phyloP scores from a whole-genome alignment of 2,113 vertebrate genomes.

The Pachyramphus minor region DNA sequence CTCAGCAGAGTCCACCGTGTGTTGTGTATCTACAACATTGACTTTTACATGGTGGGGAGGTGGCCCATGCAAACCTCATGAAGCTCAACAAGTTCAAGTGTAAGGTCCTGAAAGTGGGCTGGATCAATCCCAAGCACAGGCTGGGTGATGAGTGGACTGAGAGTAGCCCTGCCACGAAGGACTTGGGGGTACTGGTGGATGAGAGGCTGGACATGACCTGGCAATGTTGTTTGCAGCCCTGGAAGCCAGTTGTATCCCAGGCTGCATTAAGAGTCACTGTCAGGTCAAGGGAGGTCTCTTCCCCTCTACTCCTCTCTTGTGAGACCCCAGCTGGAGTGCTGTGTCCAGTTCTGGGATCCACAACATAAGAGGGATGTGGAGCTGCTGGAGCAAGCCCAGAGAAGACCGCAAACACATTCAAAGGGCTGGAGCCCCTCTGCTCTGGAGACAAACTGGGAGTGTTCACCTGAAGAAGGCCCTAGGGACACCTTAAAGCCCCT shows the following conservation, averaged over 20 bases:
- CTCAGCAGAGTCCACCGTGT: not conserved
- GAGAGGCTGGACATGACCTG: not conserved
- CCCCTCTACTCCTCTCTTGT: not conserved
- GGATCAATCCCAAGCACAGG: no score
- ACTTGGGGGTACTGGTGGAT: not conserved
- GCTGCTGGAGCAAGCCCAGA: not conserved
- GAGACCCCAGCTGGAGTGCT: not conserved
- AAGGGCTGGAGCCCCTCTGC: not conserved
- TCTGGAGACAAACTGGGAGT: not conserved
- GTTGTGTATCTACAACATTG: not conserved
- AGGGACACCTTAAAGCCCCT: not conserved
- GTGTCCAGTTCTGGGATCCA: not conserved
- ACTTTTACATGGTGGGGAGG: not conserved
- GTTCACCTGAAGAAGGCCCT: not conserved
- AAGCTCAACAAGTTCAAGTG: not conserved
- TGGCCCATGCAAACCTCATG: not conserved
- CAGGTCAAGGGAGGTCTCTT: not conserved
- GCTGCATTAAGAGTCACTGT: not conserved
- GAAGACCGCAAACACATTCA: fast-evolving
- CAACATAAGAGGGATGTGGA: not conserved
- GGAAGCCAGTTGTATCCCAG: not conserved
- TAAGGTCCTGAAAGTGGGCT: not conserved
- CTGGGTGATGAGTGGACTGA: not conserved
- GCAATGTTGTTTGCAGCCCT: not conserved
- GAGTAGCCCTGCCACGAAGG: not conserved